Base-by-base conservation (phyloP, 2,797 vertebrate genomes). In the Sarcoramphus papa region DNA sequence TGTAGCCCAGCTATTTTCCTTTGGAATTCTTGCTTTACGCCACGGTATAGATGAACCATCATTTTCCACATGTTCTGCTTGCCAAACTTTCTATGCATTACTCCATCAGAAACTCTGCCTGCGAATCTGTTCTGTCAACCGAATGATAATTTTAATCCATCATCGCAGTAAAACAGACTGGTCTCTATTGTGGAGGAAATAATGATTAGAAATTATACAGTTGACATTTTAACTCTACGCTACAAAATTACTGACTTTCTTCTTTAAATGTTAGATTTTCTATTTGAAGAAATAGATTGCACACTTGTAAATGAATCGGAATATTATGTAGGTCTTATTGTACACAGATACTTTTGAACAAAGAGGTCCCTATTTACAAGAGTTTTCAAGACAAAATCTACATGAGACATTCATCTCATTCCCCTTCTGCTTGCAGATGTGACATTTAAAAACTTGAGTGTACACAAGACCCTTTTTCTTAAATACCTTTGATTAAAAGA, bases 281-380 rank as follows among this genome's bases (percentile, higher is more conserved):
- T 91, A 4, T 89, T 88, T 80, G 75, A 95, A 77, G 95, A 48
- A 63, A 67, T 53, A 64, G 93, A 82, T 94, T 23, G 50, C 31
- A 70, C 45, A 23, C 74, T 90, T 54, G 60, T 77, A 75, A 88
- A 31, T n/a, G 92, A 96, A 88, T 88, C 35, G 25, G 86, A 77
- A 82, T 92, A 57, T 94, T 96, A 92, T 83, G 54, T 93, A 11
- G 74, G 81, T 75, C 14, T 54, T 88, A 82, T 69, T 95, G 85
- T 63, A 69, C 57, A 16, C 67, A 65, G 85, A 88, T 87, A 53
- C 54, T 69, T 53, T 50, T n/a, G 85, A 91, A 96, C 95, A 97
- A 96, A 95, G 95, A 86, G 75, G 67, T 63, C 84, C 81, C 80
- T 97, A 83, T 97, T 91, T 91, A 70, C 48, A 47, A 54, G 73